A percentile compares a stretch with the other conserved stretches of the same genome.
Evolutionary conservation across 2,113 vertebrate species (phyloP).

Genomic region (Takifugu bimaculatus): DNA sequence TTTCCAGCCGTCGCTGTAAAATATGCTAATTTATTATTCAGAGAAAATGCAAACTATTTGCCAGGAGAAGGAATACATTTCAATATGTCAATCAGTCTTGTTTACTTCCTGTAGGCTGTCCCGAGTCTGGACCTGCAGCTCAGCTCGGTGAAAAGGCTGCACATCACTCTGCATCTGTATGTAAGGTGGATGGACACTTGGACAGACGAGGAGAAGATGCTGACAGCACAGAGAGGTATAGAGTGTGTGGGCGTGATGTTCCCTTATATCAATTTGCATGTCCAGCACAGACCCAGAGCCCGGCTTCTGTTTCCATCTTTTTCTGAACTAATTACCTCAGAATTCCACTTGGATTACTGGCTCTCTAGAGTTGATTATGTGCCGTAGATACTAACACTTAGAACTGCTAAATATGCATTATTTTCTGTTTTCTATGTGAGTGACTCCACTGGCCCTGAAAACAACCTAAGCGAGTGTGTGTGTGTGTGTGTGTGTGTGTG

Average conservation of each 20-base stretch:
- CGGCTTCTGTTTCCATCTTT: too few species aligned
- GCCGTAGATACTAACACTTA: too few species aligned
- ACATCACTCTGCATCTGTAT: conserved; percentile 73
- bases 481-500: too few species aligned
- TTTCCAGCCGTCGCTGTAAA: neutral
- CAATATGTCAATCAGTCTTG: conserved; percentile 4
- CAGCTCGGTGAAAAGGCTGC: conserved; percentile 79
- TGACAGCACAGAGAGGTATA: conserved; percentile 76
- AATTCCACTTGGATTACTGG: too few species aligned
- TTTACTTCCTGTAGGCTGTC: conserved; percentile 68
- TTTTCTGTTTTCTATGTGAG: too few species aligned
- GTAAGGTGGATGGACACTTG: conserved; percentile 72
- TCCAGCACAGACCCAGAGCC: neutral
- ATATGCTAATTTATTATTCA: conserved; percentile 2
- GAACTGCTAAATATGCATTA: too few species aligned
- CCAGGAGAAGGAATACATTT: conserved; percentile 9
- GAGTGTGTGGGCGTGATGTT: neutral
- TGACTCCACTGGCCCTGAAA: neutral
- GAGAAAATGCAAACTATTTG: conserved; percentile 7
- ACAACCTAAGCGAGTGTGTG: neutral
- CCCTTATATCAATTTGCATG: neutral
- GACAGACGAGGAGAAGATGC: conserved; percentile 45
- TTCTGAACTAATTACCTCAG: too few species aligned
- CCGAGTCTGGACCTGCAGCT: conserved; percentile 54
- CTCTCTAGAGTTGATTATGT: too few species aligned